Percentiles rank a stretch among this genome's conserved stretches.
phyloP scores from a whole-genome alignment of 2,888 invertebrate species.

The Cryptocephalus moraei region DNA sequence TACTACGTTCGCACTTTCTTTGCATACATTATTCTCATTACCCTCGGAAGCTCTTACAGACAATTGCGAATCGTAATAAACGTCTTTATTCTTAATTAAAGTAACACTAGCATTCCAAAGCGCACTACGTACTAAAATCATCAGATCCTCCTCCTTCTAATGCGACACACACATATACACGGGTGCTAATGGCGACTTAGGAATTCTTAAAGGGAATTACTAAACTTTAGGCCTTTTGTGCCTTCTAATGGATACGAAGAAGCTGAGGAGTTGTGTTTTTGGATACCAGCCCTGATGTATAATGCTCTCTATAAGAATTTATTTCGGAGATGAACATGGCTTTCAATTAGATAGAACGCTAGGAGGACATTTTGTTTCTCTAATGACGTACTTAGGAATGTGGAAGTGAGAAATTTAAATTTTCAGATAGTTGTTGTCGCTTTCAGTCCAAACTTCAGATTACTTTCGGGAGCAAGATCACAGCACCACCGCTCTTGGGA shows the following conservation, averaged over 20 bases:
- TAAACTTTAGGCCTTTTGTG: constrained; percentile 37
- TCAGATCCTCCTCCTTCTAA: constrained; percentile 27
- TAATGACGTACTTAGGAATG: neutral
- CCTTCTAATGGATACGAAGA: constrained; percentile 31
- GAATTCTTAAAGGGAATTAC: constrained; percentile 39
- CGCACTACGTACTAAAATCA: constrained; percentile 28
- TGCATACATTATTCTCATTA: constrained; percentile 1
- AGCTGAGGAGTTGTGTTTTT: constrained; percentile 23
- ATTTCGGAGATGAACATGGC: constrained; percentile 4
- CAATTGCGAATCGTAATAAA: constrained; percentile 34
- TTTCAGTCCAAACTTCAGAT: no score
- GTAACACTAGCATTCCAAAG: constrained; percentile 31
- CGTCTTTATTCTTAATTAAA: constrained; percentile 37
- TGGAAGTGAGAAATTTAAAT: constrained; percentile 1
- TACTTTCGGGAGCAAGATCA: no score
- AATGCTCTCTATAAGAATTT: constrained; percentile 20
- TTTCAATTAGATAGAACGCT: constrained; percentile 4
- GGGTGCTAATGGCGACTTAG: constrained; percentile 34
- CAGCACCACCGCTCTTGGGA: no score
- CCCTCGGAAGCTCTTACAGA: constrained; percentile 25
- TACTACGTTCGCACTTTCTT: neutral
- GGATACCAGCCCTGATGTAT: constrained; percentile 20
- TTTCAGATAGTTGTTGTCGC: neutral
- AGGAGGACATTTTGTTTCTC: neutral
- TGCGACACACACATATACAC: constrained; percentile 27